Conservation (phyloP, 2,888 invertebrate genomes). For the Leptothorax acervorum region DNA sequence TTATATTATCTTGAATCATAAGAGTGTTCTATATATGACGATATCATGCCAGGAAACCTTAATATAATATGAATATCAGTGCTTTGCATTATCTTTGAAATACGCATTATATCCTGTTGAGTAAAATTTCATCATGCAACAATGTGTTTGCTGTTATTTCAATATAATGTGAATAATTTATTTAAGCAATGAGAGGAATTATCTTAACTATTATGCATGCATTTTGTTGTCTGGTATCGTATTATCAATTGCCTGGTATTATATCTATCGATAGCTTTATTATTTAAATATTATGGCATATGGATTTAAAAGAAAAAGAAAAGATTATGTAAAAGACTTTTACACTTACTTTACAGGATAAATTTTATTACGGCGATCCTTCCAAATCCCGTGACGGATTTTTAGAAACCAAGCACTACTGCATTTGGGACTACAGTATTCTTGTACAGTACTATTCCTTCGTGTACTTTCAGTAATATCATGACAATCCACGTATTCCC, state of each 20-base stretch:
- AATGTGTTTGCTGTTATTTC: neutral
- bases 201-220: neutral
- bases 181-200: neutral
- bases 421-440: constrained; percentile 60
- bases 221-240: neutral
- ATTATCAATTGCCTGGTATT: neutral
- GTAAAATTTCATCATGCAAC: neutral
- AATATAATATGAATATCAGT: neutral
- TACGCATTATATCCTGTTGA: neutral
- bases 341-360: constrained; percentile 75
- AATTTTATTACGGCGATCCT: constrained; percentile 73
- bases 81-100: neutral
- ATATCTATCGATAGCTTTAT: neutral
- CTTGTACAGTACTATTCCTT: constrained; percentile 49
- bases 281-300: neutral
- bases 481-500: constrained; percentile 50
- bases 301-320: neutral
- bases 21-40: neutral
- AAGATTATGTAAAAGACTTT: neutral
- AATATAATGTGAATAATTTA: neutral
- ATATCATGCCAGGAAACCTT: neutral
- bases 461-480: constrained; percentile 59
- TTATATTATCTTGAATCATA: constrained; percentile 17
- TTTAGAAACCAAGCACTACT: constrained; percentile 72
- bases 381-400: constrained; percentile 74